phyloP scores from a whole-genome alignment of 1,140 invertebrate species.

The Sycophila sp. region DNA sequence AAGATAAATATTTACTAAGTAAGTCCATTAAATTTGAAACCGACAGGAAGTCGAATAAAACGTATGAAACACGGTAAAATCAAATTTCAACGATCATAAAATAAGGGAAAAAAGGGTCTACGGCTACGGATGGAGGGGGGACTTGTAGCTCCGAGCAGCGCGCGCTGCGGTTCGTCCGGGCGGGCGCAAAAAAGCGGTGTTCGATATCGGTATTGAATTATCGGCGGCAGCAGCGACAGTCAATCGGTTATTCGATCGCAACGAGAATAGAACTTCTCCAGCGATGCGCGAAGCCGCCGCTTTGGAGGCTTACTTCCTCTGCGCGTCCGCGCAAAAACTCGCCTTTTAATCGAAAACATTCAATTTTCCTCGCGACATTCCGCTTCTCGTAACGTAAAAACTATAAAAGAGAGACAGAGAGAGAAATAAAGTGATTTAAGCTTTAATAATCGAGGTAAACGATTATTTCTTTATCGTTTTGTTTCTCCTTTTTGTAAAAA shows the following conservation, averaged over 20 bases:
- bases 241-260: constrained; percentile 12
- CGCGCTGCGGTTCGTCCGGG: neutral
- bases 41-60: neutral
- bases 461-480: too few species aligned
- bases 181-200: neutral
- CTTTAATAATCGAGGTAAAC: too few species aligned
- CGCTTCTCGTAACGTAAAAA: too few species aligned
- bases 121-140: neutral
- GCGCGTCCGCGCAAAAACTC: neutral
- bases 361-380: too few species aligned
- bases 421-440: too few species aligned
- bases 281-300: neutral
- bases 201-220: constrained; percentile 32
- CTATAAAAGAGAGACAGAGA: too few species aligned
- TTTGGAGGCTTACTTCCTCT: neutral
- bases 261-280: neutral
- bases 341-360: neutral
- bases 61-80: neutral
- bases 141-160: neutral
- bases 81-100: constrained; percentile 14
- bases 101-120: neutral
- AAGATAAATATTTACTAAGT: neutral
- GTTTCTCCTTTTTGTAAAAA: too few species aligned
- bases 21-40: neutral
- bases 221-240: neutral